Evolutionary conservation across 1,140 invertebrate genomes (phyloP).

Genomic region (Macrosteles quadrilineatus): DNA sequence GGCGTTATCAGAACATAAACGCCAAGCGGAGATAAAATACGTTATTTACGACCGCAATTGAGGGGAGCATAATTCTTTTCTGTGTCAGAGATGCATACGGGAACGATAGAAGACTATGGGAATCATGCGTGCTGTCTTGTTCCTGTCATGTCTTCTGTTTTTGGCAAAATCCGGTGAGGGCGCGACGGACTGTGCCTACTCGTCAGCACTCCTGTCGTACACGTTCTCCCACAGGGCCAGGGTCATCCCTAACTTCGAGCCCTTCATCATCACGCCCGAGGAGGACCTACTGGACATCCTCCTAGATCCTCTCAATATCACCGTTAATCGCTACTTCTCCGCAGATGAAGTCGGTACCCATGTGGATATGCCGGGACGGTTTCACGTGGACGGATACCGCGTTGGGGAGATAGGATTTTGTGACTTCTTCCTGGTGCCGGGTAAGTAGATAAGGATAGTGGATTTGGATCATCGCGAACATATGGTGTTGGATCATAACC

Average conservation of each 20-base stretch:
- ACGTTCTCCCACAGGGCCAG: not conserved
- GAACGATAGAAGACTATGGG: conserved; percentile 12
- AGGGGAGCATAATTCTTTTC: conserved; percentile 4
- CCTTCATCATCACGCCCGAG: not conserved
- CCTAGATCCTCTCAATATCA: not conserved
- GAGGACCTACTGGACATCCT: not conserved
- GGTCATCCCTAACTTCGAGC: not conserved
- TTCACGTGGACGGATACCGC: conserved; percentile 2
- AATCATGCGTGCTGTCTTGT: conserved; percentile 16
- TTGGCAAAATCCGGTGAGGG: not conserved
- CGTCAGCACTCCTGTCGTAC: not conserved
- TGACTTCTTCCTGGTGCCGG: conserved; percentile 12
- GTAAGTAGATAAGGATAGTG: not conserved
- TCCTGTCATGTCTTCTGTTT: conserved; percentile 13
- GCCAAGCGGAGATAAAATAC: not conserved
- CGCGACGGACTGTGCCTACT: not conserved
- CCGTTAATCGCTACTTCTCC: not conserved
- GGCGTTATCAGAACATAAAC: conserved; percentile 1
- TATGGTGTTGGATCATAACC: too few species aligned
- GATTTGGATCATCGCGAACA: too few species aligned
- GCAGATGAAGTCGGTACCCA: not conserved
- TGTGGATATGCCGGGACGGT: not conserved
- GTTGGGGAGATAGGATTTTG: conserved; percentile 1
- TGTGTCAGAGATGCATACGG: conserved; percentile 11
- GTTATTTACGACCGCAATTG: conserved; percentile 1